These are phyloP conservation scores for Microcebus griseorufus DNA, from an alignment of 2,113 vertebrate genomes.

Conservation along the genomic window DNA sequence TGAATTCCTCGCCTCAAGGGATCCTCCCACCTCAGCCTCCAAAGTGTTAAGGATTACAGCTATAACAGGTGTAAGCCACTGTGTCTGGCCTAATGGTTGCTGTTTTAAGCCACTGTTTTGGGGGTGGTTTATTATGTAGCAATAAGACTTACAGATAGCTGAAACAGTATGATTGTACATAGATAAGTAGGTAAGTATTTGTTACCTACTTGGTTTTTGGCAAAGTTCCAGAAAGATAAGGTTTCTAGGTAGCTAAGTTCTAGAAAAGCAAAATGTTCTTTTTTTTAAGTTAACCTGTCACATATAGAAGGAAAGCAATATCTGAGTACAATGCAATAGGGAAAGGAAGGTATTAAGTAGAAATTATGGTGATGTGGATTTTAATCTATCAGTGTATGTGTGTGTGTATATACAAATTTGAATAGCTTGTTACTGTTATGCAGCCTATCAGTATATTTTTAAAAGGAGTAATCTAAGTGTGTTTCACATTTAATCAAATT, in stretches of 20 bases:
- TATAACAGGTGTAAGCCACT: too few species aligned
- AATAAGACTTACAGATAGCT: background rate
- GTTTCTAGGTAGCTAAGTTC: background rate
- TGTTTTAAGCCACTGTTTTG: background rate
- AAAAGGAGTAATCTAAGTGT: slow-evolving; percentile 1
- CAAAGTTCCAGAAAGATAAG: slow-evolving; percentile 35
- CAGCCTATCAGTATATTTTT: background rate
- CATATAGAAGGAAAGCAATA: background rate
- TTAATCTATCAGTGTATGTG: background rate
- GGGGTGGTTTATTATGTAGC: background rate
- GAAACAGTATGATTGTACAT: background rate
- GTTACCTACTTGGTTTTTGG: background rate
- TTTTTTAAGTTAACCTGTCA: background rate
- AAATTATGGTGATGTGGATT: background rate
- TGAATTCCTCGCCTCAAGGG: too few species aligned
- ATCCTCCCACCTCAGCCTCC: too few species aligned
- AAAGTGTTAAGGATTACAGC: too few species aligned
- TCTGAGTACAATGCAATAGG: background rate
- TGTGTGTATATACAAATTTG: too few species aligned
- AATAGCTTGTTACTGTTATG: too few species aligned
- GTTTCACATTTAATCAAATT: slow-evolving; percentile 1
- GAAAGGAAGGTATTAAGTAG: background rate
- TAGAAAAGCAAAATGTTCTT: background rate
- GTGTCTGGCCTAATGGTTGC: too few species aligned
- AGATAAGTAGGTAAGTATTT: background rate